A percentile compares a stretch with the other conserved stretches of the same genome.
Evolutionary conservation across 2,888 invertebrate species (phyloP).

Genomic region (Leptopterna dolabrata): DNA sequence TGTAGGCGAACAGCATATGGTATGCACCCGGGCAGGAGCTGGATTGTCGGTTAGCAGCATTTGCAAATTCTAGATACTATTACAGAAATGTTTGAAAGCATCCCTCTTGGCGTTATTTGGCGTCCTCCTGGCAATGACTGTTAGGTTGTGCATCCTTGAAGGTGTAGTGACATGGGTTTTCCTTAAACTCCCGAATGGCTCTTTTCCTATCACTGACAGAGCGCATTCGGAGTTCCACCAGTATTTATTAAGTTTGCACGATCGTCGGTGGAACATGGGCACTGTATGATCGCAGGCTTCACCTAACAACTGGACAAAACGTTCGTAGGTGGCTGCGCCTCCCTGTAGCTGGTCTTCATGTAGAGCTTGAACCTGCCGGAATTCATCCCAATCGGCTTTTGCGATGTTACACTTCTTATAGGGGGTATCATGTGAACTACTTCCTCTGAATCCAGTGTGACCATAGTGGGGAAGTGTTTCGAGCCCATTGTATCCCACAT

Average conservation of each 20-base stretch:
- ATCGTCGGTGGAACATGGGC: background rate
- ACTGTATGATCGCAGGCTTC: background rate
- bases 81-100: too few relatives aligned
- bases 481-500: background rate
- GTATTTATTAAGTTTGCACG: background rate
- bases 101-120: too few relatives aligned
- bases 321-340: background rate
- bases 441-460: background rate
- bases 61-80: too few relatives aligned
- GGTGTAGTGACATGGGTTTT: too few relatives aligned
- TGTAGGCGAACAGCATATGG: too few relatives aligned
- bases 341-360: background rate
- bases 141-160: too few relatives aligned
- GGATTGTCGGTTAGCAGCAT: too few relatives aligned
- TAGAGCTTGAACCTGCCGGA: background rate
- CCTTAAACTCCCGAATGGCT: background rate
- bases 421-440: background rate
- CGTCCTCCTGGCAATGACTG: too few relatives aligned
- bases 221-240: too few relatives aligned
- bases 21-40: too few relatives aligned
- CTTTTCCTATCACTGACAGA: too few relatives aligned
- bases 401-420: background rate
- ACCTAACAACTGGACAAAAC: background rate
- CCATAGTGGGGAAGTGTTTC: too few relatives aligned
- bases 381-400: background rate